Conservation (phyloP, 2,797 vertebrate genomes). For the Sebastes oblongus region DNA sequence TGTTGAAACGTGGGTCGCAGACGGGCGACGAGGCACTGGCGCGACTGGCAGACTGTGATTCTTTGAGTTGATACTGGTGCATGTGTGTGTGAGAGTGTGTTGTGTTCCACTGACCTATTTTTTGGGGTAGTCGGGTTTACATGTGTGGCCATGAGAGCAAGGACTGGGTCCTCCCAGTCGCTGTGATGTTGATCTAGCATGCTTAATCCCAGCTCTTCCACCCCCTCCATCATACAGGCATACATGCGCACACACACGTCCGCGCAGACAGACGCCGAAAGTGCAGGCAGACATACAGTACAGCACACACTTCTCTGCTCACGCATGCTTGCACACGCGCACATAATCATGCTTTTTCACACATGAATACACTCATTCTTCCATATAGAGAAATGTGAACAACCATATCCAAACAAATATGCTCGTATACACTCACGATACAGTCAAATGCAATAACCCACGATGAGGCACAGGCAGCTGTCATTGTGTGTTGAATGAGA, state of each 20-base stretch:
- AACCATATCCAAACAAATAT: constrained; percentile 43
- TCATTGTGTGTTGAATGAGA: constrained; percentile 61
- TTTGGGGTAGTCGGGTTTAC: constrained; percentile 66
- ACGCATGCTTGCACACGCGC: constrained; percentile 48
- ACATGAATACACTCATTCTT: constrained; percentile 36
- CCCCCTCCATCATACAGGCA: constrained; percentile 54
- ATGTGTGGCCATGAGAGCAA: constrained; percentile 76
- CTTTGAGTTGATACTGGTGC: constrained; percentile 71
- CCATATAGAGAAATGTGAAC: constrained; percentile 27
- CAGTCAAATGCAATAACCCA: constrained; percentile 29
- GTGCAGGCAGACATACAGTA: constrained; percentile 58
- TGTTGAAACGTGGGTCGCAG: constrained; percentile 64
- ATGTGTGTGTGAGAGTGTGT: constrained; percentile 40
- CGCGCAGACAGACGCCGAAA: constrained; percentile 40
- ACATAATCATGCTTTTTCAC: constrained; percentile 30
- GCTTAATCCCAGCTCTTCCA: constrained; percentile 73
- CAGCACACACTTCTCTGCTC: constrained; percentile 36
- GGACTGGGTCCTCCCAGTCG: constrained; percentile 70
- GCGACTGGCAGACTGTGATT: constrained; percentile 67
- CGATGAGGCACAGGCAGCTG: constrained; percentile 65
- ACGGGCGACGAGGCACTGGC: constrained; percentile 53
- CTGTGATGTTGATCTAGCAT: constrained; percentile 78
- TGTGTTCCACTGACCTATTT: constrained; percentile 88
- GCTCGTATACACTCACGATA: constrained; percentile 24
- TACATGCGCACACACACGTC: constrained; percentile 33